A percentile compares a stretch with the other conserved stretches of the same genome.
Conservation (phyloP, 1,140 invertebrate species). For the Nymphalis io region DNA sequence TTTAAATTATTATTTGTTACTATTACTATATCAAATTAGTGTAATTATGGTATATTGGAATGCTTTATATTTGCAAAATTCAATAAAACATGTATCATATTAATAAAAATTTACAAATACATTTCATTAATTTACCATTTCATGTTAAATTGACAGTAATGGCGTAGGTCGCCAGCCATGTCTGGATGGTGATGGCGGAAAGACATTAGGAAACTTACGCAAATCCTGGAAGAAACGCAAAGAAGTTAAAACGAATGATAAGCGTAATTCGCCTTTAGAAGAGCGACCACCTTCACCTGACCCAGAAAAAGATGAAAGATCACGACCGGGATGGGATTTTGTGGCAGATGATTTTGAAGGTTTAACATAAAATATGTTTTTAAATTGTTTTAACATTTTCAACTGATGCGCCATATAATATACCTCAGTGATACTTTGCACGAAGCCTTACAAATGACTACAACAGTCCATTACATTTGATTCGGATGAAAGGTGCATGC, state of each 20-base stretch:
- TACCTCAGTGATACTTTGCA: too few relatives aligned
- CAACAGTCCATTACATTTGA: too few relatives aligned
- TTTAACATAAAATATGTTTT: background rate
- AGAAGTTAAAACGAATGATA: constrained; percentile 64
- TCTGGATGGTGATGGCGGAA: constrained; percentile 64
- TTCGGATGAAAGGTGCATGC: too few relatives aligned
- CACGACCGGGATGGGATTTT: constrained; percentile 83
- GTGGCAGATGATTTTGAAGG: constrained; percentile 90
- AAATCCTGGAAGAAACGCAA: constrained; percentile 81
- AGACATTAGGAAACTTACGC: constrained; percentile 69
- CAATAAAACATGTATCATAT: too few relatives aligned
- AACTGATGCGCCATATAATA: background rate
- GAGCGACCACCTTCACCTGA: constrained; percentile 61
- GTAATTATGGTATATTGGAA: too few relatives aligned
- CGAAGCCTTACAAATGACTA: too few relatives aligned
- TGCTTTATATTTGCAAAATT: too few relatives aligned
- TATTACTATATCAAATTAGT: background rate
- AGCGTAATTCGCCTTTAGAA: constrained; percentile 70
- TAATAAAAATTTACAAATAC: too few relatives aligned
- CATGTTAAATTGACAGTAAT: constrained; percentile 47
- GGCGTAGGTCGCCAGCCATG: constrained; percentile 63
- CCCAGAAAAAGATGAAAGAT: constrained; percentile 66
- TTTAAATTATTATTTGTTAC: background rate
- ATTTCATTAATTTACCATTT: too few relatives aligned
- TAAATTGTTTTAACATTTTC: background rate